These are phyloP conservation scores for Apus apus DNA, from an alignment of 2,113 vertebrate species.

Conservation along the genomic window DNA sequence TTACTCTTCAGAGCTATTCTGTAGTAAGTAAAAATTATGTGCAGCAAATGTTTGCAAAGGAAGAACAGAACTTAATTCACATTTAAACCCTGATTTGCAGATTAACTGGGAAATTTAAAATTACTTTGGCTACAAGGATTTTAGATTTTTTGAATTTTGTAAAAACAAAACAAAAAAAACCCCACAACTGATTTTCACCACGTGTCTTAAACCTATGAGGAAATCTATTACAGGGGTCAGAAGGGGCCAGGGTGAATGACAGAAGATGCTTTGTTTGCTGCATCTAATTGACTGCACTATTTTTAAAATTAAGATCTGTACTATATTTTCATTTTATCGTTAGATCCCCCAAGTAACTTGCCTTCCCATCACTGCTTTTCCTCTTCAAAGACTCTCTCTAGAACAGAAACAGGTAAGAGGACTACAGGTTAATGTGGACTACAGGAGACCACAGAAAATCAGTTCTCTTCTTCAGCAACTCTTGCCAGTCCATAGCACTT, in stretches of 20 bases:
- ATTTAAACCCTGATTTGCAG: not conserved
- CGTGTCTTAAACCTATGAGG: not conserved
- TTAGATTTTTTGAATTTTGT: not conserved
- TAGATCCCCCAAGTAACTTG: not conserved
- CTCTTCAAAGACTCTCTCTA: not conserved
- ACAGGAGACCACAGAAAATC: not conserved
- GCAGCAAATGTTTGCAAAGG: not conserved
- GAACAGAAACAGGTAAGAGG: not conserved
- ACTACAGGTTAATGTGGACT: not conserved
- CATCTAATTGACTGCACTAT: not conserved
- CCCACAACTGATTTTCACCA: fast-evolving
- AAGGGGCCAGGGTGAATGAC: not conserved
- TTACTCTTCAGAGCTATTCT: not conserved
- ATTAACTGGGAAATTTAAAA: not conserved
- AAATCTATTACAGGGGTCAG: not conserved
- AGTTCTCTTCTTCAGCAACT: not conserved
- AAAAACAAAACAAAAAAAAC: too few species aligned
- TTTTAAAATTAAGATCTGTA: not conserved
- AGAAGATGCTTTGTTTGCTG: not conserved
- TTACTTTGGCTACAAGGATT: not conserved
- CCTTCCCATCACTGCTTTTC: not conserved
- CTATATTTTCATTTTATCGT: not conserved
- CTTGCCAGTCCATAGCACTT: not conserved
- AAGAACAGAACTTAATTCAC: not conserved
- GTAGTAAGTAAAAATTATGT: not conserved